Evolutionary conservation across 2,113 vertebrate species (phyloP), one percentile per base, ranked within the genome.

Genomic region (Charadrius vociferus): DNA sequence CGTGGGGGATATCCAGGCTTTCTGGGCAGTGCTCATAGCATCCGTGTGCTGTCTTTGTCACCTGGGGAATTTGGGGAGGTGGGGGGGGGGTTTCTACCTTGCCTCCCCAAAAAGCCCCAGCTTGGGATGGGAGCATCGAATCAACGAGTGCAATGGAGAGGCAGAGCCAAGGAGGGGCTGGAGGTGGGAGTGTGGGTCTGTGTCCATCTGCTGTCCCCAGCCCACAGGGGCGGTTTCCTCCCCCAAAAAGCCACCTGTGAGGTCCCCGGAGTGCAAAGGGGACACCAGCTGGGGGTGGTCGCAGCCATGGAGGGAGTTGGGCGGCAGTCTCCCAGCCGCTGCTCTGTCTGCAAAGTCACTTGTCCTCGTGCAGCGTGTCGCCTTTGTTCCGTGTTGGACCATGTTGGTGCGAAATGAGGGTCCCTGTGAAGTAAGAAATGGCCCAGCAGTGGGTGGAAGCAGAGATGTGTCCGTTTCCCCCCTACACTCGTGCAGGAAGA

Each of bases 401-500:
- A 1, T 7, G 30, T 9, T 4, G 1, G 3, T 2, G 9, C 3
- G 55, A 26, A 15, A 15, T 3, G 1, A 12, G 58, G 62, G 22
- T 52, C 15, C 34, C 5, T 19, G 36, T 1, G 7, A 20, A 16
- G 36, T 34, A 8, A 19, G 45, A 20, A 4, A 10, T n/a, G 53
- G 41, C 22, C 41, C 19, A 4, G 67, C 2, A 1, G 32, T 27
- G 32, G 2, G 14, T 6, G 1, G 36, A 13, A 79, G 61, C 21
- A 5, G 7, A 32, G 37, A 3, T 0, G 1, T 17, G 41, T 7
- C 24, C 0, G 0, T 12, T 43, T 19, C 18, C 23, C 18, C 39
- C 14, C 0, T 0, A 20, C 4, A 24, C 30, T 4, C 4, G 6
- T 1, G 8, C 1, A 3, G 56, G 52, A 62, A 62, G 27, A 8